phyloP scores from a whole-genome alignment of 2,888 invertebrate species.

The Ypsolopha sequella region DNA sequence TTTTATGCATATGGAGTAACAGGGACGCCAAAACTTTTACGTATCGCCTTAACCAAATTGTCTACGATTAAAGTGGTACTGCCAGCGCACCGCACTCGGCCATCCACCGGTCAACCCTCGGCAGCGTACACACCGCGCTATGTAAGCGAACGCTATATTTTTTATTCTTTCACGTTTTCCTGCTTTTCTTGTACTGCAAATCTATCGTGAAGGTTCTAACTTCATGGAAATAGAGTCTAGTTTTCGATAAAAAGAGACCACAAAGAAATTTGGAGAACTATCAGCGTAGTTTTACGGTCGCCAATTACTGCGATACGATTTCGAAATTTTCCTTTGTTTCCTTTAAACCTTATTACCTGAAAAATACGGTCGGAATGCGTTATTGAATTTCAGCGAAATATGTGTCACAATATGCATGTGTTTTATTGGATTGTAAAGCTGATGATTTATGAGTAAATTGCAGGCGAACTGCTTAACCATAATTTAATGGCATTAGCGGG shows the following conservation, averaged over 20 bases:
- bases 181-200: neutral
- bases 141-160: constrained; percentile 35
- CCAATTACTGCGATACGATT: constrained; percentile 28
- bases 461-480: neutral
- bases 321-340: neutral
- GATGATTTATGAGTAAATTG: neutral
- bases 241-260: neutral
- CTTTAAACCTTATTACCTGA: neutral
- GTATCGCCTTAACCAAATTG: no score
- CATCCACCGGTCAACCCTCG: constrained; percentile 30
- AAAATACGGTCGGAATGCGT: neutral
- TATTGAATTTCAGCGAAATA: neutral
- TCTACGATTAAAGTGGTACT: constrained; percentile 1
- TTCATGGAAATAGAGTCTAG: neutral
- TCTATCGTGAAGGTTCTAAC: neutral
- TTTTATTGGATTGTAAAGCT: no score
- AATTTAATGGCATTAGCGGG: neutral
- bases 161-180: constrained; percentile 27
- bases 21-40: no score
- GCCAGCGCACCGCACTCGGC: constrained; percentile 18
- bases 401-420: neutral
- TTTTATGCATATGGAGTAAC: no score
- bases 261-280: constrained; percentile 17
- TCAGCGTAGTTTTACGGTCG: constrained; percentile 28
- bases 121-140: constrained; percentile 23